Evolutionary conservation across 2,113 vertebrate genomes (phyloP), one percentile per base, ranked within the genome.

Genomic region (Sphaerodactylus townsendi): DNA sequence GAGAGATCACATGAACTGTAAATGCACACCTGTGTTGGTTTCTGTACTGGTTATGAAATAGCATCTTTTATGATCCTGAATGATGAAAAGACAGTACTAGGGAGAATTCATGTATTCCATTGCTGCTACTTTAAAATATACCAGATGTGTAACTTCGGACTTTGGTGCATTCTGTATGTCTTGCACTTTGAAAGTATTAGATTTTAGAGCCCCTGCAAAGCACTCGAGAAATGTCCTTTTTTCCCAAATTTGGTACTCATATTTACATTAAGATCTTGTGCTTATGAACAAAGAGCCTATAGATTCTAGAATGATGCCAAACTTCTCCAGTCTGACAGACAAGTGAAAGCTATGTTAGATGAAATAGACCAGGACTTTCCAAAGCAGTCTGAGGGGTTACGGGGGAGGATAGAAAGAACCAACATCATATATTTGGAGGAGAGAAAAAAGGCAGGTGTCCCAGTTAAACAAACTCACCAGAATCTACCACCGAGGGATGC

Each of bases 21-120:
- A 44, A 79, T 65, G 77, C 73, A 91, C 74, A 53, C 65, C 73
- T 68, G 39, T 39, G 56, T 71, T 83, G 84, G 66, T 81, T 91
- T 92, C 87, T 84, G 85, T 76, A 83, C 83, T 90, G 81, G 83
- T 90, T 76, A 64, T 25, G 1, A 76, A 71, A 72, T 56, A 86
- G 41, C 82, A 79, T 84, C 50, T 71, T 89, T 87, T 41, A 41
- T 72, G 68, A 82, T 81, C 82, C 50, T 80, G 68, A 90, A 71
- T 71, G 13, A 33, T 48, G 68, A 56, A 25, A 1, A 4, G 70
- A 33, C 83, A 77, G 30, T 56, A 41, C 48, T 9, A 62, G 15
- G 86, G 62, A 37, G 89, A 53, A 81, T 81, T 86, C 81, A 13
- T 65, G 66, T 66, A 77, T 90, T 78, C 87, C 64, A n/a, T 33